phyloP scores from a whole-genome alignment of 1,140 invertebrate species.

The Drosophila littoralis region DNA sequence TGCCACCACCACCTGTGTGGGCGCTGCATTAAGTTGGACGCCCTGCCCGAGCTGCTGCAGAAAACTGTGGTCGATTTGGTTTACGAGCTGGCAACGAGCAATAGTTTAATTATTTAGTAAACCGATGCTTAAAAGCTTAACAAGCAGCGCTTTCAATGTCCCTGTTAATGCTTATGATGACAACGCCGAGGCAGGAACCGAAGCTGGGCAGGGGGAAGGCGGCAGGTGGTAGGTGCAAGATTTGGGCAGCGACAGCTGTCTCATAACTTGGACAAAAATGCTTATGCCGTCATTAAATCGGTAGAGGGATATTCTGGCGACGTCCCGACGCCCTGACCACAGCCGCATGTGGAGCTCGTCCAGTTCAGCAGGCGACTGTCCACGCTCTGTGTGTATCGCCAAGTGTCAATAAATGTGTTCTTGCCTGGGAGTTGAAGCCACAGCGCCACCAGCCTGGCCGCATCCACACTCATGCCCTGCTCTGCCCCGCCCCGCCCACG shows the following conservation, averaged over 20 bases:
- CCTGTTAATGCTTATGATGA: slow-evolving; percentile 41
- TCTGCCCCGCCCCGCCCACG: background rate
- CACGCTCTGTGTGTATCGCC: slow-evolving; percentile 13
- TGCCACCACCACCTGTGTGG: background rate
- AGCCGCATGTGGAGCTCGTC: background rate
- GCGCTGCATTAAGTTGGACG: background rate
- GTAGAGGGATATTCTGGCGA: background rate
- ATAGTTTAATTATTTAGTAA: slow-evolving; percentile 79
- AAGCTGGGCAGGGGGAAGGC: background rate
- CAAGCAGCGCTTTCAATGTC: slow-evolving; percentile 51
- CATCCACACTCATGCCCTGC: background rate
- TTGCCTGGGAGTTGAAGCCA: slow-evolving; percentile 20
- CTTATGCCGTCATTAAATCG: slow-evolving; percentile 72
- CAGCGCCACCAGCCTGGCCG: slow-evolving; percentile 2
- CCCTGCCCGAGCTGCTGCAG: background rate
- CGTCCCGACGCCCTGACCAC: background rate
- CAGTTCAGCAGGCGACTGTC: background rate
- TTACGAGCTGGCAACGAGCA: slow-evolving; percentile 54
- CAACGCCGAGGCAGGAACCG: background rate
- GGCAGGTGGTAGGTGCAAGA: background rate
- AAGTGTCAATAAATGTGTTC: slow-evolving; percentile 55
- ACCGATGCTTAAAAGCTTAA: slow-evolving; percentile 65
- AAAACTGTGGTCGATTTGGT: slow-evolving; percentile 55
- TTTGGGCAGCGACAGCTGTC: background rate
- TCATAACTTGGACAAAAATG: slow-evolving; percentile 72